Conservation (phyloP, 2,797 vertebrate genomes). For the Hydrocynus forskahlii region DNA sequence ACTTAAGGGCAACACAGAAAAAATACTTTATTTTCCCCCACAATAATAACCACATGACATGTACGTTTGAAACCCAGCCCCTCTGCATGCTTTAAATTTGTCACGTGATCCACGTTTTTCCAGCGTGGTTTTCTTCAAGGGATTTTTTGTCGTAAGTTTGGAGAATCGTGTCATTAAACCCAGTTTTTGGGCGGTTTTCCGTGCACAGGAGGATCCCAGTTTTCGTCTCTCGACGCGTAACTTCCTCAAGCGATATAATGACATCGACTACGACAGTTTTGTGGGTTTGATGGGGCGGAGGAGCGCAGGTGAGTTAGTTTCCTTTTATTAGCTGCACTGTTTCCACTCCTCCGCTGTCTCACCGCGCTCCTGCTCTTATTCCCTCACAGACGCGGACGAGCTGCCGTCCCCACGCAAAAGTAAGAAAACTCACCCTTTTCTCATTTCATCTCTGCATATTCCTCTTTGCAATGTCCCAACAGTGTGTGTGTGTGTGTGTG, state of each 20-base stretch:
- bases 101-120: not conserved
- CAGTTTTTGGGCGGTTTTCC: constrained; percentile 7
- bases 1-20: no score
- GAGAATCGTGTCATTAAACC: not conserved
- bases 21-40: no score
- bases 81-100: not conserved
- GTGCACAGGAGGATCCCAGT: constrained; percentile 67
- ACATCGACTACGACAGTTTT: constrained; percentile 88
- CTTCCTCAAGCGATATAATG: constrained; percentile 80
- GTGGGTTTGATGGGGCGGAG: constrained; percentile 86
- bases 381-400: constrained; percentile 75
- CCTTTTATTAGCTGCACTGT: not conserved
- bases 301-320: constrained; percentile 75
- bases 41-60: no score
- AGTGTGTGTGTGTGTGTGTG: not conserved
- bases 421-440: constrained; percentile 77
- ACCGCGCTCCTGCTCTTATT: constrained; percentile 1
- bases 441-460: not conserved
- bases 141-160: not conserved
- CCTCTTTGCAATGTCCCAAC: not conserved
- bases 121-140: not conserved
- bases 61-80: no score
- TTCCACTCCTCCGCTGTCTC: not conserved
- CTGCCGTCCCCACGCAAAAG: constrained; percentile 81
- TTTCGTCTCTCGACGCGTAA: constrained; percentile 74